A percentile compares a stretch with the other conserved stretches of the same genome.
Conservation (phyloP, 1,140 invertebrate genomes). For the Mercenaria mercenaria region DNA sequence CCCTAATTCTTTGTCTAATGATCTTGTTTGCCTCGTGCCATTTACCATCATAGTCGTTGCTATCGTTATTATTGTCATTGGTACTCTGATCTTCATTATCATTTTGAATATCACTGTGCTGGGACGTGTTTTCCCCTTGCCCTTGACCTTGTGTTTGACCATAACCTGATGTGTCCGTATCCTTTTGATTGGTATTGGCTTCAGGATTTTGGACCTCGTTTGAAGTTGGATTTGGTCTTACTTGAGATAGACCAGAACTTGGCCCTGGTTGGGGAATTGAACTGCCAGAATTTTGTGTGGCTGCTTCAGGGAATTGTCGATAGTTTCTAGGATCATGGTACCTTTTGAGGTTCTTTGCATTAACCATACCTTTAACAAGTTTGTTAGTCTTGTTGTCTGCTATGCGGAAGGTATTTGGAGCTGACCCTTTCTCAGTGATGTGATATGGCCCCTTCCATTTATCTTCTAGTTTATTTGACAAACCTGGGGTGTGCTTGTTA, state of each 20-base stretch:
- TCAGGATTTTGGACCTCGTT: neutral
- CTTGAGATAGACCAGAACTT: too few relatives aligned
- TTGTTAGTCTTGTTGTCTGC: neutral
- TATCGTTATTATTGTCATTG: neutral
- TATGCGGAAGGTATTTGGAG: neutral
- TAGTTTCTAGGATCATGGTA: conserved; percentile 17
- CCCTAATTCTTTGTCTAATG: neutral
- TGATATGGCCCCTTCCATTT: conserved; percentile 46
- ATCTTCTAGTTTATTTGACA: conserved; percentile 20
- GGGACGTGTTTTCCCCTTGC: too few relatives aligned
- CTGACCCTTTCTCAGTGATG: neutral
- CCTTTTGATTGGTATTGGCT: neutral
- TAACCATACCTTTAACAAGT: neutral
- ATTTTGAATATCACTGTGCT: too few relatives aligned
- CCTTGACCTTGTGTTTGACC: too few relatives aligned
- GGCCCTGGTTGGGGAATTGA: neutral
- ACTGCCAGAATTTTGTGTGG: neutral
- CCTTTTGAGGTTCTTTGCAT: conserved; percentile 37
- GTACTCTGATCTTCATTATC: neutral
- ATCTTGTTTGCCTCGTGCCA: neutral
- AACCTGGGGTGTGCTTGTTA: conserved; percentile 16
- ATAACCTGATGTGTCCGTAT: too few relatives aligned
- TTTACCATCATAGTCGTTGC: neutral
- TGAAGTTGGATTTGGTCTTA: neutral
- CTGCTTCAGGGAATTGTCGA: neutral